Evolutionary conservation across 1,140 invertebrate genomes (phyloP), one percentile per base, ranked within the genome.

Genomic region (Glomeris maerens): DNA sequence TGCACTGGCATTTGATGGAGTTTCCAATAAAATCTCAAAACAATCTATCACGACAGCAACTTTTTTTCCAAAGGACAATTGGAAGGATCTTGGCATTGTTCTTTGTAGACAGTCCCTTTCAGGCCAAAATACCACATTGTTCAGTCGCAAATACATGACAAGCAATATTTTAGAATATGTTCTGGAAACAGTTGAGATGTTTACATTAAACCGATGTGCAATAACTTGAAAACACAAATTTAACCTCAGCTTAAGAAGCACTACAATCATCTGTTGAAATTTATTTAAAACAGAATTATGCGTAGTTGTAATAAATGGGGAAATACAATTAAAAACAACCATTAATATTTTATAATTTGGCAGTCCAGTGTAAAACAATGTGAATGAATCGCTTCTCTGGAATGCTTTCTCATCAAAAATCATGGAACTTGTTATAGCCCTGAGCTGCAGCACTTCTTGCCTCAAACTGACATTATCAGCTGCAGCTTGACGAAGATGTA

Each of bases 1-100:
- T n/a, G 46, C 29, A 21, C 40, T 31, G 13, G 49, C 21, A 20
- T 46, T 41, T 21, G 40, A 29, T 31, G 54, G 55, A 26, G 47
- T 49, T 51, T 60, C 55, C 27, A 59, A 57, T 10, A 36, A 49
- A 0, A 55, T n/a, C 46, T 60, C 52, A 10, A 50, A 47, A 39
- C 57, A 60, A 40, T 57, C 53, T 45, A 59, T 50, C n/a, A 60
- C 58, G 27, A 3, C 13, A 10, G 3, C 10, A 51, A 45, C 29
- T 13, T 46, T 52, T 13, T 7, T 5, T 27, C 7, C 7, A 7
- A 7, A 5, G 7, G 45, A 5, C 7, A 5, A 17, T 5, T 27
- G 7, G 31, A 47, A 47, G 7, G 26, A 7, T 7, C 5, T 36
- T 47, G 28, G 50, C 13, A 36, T 49, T 52, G 44, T 28, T 13